A percentile compares a stretch with the other conserved stretches of the same genome.
Evolutionary conservation across 2,797 vertebrate species (phyloP).

Genomic region (Paratrypauchen microcephalus): DNA sequence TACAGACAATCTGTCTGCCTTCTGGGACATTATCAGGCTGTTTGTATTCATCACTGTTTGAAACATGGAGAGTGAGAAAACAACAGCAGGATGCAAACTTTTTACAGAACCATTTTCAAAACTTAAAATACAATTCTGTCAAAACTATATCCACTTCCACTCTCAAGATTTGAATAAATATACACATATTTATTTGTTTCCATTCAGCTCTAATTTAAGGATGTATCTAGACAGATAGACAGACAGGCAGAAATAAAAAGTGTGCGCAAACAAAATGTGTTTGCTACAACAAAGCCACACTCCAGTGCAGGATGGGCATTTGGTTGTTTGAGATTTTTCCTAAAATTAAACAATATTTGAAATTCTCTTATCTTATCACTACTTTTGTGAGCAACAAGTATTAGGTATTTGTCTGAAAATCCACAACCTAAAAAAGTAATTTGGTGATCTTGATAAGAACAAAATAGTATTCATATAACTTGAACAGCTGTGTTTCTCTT

Average conservation of each 20-base stretch:
- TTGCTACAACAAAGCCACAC: not conserved
- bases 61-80: constrained; percentile 31
- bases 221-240: not conserved
- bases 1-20: constrained; percentile 16
- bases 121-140: constrained; percentile 30
- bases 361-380: not conserved
- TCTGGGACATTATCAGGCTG: constrained; percentile 13
- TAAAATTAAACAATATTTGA: not conserved
- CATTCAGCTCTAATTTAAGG: not conserved
- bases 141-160: not conserved
- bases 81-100: constrained; percentile 23
- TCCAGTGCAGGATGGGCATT: not conserved
- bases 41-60: constrained; percentile 25
- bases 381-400: not conserved
- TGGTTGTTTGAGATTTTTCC: not conserved
- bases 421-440: not conserved
- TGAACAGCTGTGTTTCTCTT: constrained; percentile 9
- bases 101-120: constrained; percentile 31
- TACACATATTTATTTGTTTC: constrained; percentile 1
- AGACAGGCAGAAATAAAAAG: not conserved
- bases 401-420: not conserved
- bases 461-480: constrained; percentile 17
- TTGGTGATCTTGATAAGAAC: constrained; percentile 1
- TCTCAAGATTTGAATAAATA: constrained; percentile 1
- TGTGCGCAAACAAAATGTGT: not conserved